These are phyloP conservation scores for Drosophila picticornis DNA, from an alignment of 2,888 invertebrate species.

Conservation along the genomic window DNA sequence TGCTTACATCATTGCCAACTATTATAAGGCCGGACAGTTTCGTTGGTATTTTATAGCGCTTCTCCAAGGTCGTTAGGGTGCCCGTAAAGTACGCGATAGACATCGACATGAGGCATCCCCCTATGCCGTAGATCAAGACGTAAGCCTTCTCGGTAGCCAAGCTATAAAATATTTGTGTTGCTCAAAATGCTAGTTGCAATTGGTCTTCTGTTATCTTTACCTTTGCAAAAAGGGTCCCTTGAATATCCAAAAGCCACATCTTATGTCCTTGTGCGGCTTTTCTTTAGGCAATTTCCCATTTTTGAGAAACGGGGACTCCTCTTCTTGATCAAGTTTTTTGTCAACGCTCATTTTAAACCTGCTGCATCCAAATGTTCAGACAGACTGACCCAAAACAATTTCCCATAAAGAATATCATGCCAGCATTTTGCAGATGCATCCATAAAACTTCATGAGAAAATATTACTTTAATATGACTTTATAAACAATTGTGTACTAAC, in stretches of 20 bases:
- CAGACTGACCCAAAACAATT: constrained; percentile 24
- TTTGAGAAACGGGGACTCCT: constrained; percentile 31
- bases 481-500: constrained; percentile 21
- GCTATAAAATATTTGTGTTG: constrained; percentile 50
- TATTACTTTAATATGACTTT: background rate
- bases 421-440: background rate
- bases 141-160: constrained; percentile 84
- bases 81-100: constrained; percentile 90
- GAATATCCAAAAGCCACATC: constrained; percentile 88
- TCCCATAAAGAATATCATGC: constrained; percentile 1
- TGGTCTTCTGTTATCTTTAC: constrained; percentile 77
- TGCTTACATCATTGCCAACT: constrained; percentile 90
- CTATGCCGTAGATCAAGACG: constrained; percentile 88
- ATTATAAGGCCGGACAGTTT: constrained; percentile 89
- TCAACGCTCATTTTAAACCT: constrained; percentile 33
- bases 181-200: background rate
- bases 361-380: background rate
- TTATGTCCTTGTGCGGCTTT: constrained; percentile 47
- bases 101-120: constrained; percentile 89
- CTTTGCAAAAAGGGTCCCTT: constrained; percentile 87
- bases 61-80: constrained; percentile 90
- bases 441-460: constrained; percentile 6
- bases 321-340: constrained; percentile 19
- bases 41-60: constrained; percentile 90
- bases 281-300: constrained; percentile 7